Conservation (phyloP, 2,113 vertebrate genomes). For the Xerus inauris region DNA sequence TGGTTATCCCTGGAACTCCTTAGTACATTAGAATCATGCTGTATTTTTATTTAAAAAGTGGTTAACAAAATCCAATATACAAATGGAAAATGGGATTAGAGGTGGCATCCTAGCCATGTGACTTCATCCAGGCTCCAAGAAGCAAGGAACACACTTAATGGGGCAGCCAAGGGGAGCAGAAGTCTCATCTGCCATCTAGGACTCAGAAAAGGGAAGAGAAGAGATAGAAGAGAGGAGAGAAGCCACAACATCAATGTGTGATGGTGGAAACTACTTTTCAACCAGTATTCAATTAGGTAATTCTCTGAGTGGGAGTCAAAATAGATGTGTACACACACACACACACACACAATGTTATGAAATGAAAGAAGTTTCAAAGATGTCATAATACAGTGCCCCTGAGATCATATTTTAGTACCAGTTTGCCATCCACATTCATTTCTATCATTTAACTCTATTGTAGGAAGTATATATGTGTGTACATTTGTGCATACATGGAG, state of each 20-base stretch:
- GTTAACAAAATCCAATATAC: conserved; percentile 85
- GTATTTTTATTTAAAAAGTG: conserved; percentile 88
- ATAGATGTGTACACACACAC: not conserved
- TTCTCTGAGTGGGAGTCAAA: not conserved
- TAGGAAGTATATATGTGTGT: not conserved
- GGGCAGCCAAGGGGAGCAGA: conserved; percentile 70
- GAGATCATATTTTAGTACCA: not conserved
- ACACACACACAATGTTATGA: not conserved
- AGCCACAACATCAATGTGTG: not conserved
- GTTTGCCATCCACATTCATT: not conserved
- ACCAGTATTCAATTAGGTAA: not conserved
- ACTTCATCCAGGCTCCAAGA: conserved; percentile 71
- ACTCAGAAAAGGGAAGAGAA: not conserved
- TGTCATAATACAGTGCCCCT: not conserved
- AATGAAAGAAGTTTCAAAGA: not conserved
- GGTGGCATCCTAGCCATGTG: conserved; percentile 82
- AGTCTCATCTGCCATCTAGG: conserved; percentile 58
- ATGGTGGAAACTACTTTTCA: not conserved
- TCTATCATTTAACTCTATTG: not conserved
- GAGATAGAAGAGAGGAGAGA: too few relatives aligned
- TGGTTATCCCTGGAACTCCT: conserved; percentile 84
- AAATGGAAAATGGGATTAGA: conserved; percentile 86
- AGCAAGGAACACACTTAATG: conserved; percentile 78
- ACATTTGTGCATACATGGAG: not conserved
- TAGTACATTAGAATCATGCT: conserved; percentile 85